A percentile compares a stretch with the other conserved stretches of the same genome.
phyloP scores from a whole-genome alignment of 2,797 vertebrate species.

The Hypotaenidia philippensis region DNA sequence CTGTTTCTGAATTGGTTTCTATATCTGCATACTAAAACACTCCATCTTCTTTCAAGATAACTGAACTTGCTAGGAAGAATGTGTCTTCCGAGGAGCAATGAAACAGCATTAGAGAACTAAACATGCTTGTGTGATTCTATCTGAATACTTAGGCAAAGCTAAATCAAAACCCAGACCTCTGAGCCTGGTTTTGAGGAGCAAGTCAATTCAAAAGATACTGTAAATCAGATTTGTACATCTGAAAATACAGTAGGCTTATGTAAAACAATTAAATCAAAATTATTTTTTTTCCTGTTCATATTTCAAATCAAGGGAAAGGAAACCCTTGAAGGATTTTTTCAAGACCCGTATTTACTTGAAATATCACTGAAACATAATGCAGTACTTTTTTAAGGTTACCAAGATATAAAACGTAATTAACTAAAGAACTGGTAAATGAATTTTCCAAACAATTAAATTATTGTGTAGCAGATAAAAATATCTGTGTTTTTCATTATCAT shows the following conservation, averaged over 20 bases:
- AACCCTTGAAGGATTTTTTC: background rate
- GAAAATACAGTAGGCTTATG: slow-evolving; percentile 32
- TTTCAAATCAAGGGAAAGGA: slow-evolving; percentile 11
- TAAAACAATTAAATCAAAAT: slow-evolving; percentile 23
- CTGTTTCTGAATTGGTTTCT: background rate
- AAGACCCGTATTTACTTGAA: slow-evolving; percentile 16
- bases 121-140: background rate
- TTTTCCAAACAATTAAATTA: background rate
- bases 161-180: background rate
- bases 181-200: background rate
- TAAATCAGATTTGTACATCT: background rate
- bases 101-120: background rate
- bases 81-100: background rate
- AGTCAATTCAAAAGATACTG: background rate
- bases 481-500: slow-evolving; percentile 45
- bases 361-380: background rate
- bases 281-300: slow-evolving; percentile 1
- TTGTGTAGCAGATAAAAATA: slow-evolving; percentile 43
- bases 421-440: background rate
- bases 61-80: background rate
- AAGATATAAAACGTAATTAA: background rate
- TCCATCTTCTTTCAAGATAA: background rate
- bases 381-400: background rate
- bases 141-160: background rate
- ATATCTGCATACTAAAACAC: background rate